Percentiles rank a stretch among this genome's conserved stretches.
These are phyloP conservation scores for Taurulus bubalis DNA, from an alignment of 2,113 vertebrate genomes.

Conservation along the genomic window DNA sequence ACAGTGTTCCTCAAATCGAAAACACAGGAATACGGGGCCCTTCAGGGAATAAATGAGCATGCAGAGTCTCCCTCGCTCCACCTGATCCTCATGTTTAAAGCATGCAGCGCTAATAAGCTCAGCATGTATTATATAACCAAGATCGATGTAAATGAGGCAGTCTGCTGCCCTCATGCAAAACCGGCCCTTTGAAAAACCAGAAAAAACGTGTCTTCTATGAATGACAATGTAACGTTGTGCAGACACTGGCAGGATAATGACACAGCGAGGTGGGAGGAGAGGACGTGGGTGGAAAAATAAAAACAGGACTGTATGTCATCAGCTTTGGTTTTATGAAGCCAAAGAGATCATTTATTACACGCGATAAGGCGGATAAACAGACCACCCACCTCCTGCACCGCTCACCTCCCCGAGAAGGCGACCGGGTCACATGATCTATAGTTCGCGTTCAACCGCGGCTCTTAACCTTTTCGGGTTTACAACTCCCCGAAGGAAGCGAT, in stretches of 20 bases:
- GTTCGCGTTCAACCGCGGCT: not conserved
- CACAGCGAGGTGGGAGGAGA: slow-evolving; percentile 22
- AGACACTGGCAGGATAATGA: slow-evolving; percentile 10
- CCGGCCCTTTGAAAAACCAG: slow-evolving; percentile 40
- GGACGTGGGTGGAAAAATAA: slow-evolving; percentile 14
- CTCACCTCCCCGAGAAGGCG: not conserved
- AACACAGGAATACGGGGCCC: not conserved
- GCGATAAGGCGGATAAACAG: slow-evolving; percentile 46
- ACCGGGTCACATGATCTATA: slow-evolving; percentile 22
- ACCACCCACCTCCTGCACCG: slow-evolving; percentile 36
- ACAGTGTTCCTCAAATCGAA: slow-evolving; percentile 5
- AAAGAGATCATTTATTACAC: slow-evolving; percentile 40
- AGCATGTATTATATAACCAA: slow-evolving; percentile 23
- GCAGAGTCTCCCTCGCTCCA: not conserved
- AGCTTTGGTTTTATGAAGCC: slow-evolving; percentile 28
- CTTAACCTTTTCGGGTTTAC: slow-evolving; percentile 48
- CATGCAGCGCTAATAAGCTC: slow-evolving; percentile 54
- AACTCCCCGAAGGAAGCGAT: slow-evolving; percentile 36
- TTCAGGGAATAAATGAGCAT: slow-evolving; percentile 20
- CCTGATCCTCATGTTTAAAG: slow-evolving; percentile 59
- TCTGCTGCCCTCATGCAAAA: slow-evolving; percentile 17
- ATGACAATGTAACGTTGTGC: slow-evolving; percentile 16
- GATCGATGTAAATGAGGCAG: slow-evolving; percentile 40
- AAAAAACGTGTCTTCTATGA: slow-evolving; percentile 17
- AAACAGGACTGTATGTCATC: slow-evolving; percentile 11